Evolutionary conservation across 2,888 invertebrate species (phyloP), one percentile per base, ranked within the genome.

Genomic region (Rhingia campestris): DNA sequence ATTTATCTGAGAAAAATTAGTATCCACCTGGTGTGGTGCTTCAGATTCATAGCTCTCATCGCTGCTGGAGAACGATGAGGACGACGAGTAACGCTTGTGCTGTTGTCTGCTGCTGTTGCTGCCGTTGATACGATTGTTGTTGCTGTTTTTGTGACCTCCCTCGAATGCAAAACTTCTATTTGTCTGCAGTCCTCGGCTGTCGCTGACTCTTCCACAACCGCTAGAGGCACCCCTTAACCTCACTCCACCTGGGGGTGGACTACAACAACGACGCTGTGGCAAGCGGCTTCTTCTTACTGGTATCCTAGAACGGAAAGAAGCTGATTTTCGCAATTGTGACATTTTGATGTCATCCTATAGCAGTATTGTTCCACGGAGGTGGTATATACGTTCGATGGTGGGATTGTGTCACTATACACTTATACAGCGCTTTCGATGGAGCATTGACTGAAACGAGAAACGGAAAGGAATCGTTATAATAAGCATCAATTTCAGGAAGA

Each of bases 241-340:
- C 14, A 76, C 81, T 33, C 73, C 75, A 51, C 69, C 73, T 41
- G 86, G 86, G 53, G 87, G 86, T 51, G 87, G 88, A 72, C 88
- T 88, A 63, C 87, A 86, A 45, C 88, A 88, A 67, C 88, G 86
- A 59, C 88, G 81, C 61, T 86, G 86, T 58, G 87, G 84, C 66
- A 87, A 73, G 77, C 86, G 86, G 73, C 86, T 85, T 81, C 88
- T 85, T 85, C 88, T 87, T 53, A 89, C 87, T 85, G 89, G 88
- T 67, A 89, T 89, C 74, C 88, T 87, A 59, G 89, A 88, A 69
- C 89, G 88, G 87, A 88, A 88, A 59, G 89, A 88, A 86, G 88
- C 88, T 63, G 89, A 89, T 86, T 88, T 89, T 87, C 87, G 87
- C 86, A 89, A 80, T 86, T 88, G 87, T 84, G 89, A 88, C 89